Percentiles rank a stretch among this genome's conserved stretches.
phyloP scores from a whole-genome alignment of 2,797 vertebrate species.

The Anguilla megastoma region DNA sequence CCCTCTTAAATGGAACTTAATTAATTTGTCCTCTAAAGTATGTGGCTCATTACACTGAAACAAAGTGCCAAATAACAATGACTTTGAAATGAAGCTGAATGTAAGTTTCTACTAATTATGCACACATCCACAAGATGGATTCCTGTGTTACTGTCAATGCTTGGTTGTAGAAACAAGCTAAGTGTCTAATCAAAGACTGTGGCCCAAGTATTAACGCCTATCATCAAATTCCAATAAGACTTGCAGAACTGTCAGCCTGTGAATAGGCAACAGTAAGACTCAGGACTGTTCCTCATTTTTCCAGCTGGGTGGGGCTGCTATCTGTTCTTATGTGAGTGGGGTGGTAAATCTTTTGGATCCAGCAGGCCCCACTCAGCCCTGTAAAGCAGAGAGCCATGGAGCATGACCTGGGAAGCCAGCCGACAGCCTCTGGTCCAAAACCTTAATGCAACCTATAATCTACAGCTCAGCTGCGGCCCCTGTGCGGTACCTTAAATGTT shows the following conservation, averaged over 20 bases:
- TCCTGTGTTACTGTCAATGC: neutral
- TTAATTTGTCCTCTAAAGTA: neutral
- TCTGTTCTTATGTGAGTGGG: neutral
- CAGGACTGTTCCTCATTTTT: neutral
- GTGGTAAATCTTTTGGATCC: constrained; percentile 23
- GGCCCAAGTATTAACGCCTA: neutral
- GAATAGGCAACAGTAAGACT: neutral
- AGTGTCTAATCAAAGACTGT: neutral
- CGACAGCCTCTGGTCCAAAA: constrained; percentile 7
- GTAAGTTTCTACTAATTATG: neutral
- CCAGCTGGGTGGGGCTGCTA: neutral
- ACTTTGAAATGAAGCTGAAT: neutral
- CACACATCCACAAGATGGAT: neutral
- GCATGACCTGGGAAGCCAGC: constrained; percentile 30
- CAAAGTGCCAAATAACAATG: neutral
- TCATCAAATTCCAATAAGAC: neutral
- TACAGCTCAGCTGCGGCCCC: constrained; percentile 34
- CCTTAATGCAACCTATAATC: constrained; percentile 40
- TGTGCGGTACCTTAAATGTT: constrained; percentile 39
- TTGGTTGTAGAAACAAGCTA: neutral
- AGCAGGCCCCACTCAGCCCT: constrained; percentile 5
- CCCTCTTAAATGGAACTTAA: neutral
- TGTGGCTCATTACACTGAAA: neutral
- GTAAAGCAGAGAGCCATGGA: constrained; percentile 18
- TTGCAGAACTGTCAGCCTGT: neutral